Conservation (phyloP, 2,888 invertebrate genomes). For the Harmothoe impar region DNA sequence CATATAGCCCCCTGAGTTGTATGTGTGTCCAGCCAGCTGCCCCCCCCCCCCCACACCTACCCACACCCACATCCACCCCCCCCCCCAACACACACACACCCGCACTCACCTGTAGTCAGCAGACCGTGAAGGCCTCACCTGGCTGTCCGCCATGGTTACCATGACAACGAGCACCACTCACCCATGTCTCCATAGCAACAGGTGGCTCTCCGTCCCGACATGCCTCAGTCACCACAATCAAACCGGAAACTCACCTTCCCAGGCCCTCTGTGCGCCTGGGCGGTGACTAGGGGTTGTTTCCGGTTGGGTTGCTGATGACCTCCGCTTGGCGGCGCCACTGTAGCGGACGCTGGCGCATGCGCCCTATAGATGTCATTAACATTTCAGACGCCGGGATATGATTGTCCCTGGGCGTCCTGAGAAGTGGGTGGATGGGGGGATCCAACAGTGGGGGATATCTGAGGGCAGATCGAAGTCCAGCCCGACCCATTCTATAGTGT, state of each 20-base stretch:
- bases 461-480: constrained; percentile 10
- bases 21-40: too few species aligned
- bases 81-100: too few species aligned
- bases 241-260: neutral
- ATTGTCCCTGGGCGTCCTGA: neutral
- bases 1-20: too few species aligned
- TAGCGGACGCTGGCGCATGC: neutral
- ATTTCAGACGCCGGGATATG: neutral
- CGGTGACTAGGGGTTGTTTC: neutral
- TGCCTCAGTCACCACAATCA: neutral
- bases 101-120: neutral
- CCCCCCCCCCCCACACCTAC: too few species aligned
- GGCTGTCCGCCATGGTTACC: constrained; percentile 23
- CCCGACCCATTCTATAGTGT: too few species aligned
- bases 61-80: too few species aligned
- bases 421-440: neutral
- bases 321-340: constrained; percentile 12
- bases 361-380: neutral
- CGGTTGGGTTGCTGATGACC: neutral
- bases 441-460: neutral
- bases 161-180: neutral
- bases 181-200: constrained; percentile 15
- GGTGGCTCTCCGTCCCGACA: constrained; percentile 4
- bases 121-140: neutral
- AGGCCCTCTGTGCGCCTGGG: neutral